These are phyloP conservation scores for Melolontha melolontha DNA, from an alignment of 2,888 invertebrate genomes.

Conservation along the genomic window DNA sequence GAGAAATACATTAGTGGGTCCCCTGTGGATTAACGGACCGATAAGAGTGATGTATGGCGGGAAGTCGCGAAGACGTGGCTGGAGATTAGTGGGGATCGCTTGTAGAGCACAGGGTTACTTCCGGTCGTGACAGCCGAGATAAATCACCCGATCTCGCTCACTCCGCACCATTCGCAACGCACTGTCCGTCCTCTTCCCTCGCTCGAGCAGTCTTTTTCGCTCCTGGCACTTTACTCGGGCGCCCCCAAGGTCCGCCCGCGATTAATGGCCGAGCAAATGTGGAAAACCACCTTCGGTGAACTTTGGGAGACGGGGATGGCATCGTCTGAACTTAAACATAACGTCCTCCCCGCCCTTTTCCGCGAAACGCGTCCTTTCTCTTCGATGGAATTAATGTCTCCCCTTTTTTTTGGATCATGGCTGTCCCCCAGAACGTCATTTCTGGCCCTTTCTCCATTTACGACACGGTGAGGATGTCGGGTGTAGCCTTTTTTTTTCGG, in stretches of 20 bases:
- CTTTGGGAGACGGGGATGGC: slow-evolving; percentile 53
- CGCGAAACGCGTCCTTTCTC: slow-evolving; percentile 19
- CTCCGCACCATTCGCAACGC: background rate
- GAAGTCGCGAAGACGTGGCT: slow-evolving; percentile 65
- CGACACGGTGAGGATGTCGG: slow-evolving; percentile 1
- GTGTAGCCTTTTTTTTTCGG: slow-evolving; percentile 7
- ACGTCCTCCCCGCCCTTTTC: slow-evolving; percentile 1
- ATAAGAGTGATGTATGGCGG: slow-evolving; percentile 65
- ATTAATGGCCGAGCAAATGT: slow-evolving; percentile 66
- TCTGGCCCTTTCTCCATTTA: slow-evolving; percentile 22
- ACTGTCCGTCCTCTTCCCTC: background rate
- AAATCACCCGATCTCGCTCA: slow-evolving; percentile 59
- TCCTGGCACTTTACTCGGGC: slow-evolving; percentile 41
- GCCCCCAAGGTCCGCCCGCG: slow-evolving; percentile 47
- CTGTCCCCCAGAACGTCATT: background rate
- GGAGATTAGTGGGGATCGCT: slow-evolving; percentile 64
- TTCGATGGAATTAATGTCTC: slow-evolving; percentile 28
- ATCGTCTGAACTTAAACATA: slow-evolving; percentile 19
- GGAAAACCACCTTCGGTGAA: slow-evolving; percentile 63
- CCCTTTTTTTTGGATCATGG: slow-evolving; percentile 4
- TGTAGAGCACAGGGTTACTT: slow-evolving; percentile 65
- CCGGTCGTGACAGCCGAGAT: slow-evolving; percentile 64
- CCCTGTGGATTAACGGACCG: slow-evolving; percentile 59
- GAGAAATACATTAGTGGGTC: slow-evolving; percentile 48
- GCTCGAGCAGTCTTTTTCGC: background rate